Evolutionary conservation across 2,113 vertebrate species (phyloP), one percentile per base, ranked within the genome.

Genomic region (Lagopus muta): DNA sequence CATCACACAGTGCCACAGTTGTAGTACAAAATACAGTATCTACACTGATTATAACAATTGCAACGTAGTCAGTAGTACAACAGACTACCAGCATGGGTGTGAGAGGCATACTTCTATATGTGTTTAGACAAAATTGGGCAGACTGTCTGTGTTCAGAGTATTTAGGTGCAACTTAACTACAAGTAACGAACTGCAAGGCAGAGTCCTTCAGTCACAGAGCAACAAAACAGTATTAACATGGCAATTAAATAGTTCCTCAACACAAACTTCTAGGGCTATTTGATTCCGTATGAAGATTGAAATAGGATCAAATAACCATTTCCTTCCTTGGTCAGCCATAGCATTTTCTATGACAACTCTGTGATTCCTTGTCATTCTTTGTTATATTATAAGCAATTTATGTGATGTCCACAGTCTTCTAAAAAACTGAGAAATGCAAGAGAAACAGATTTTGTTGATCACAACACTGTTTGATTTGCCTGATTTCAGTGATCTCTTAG

Each of bases 371-470:
- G 5, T 66, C 50, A 74, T 11, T 6, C 11, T 66, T 2, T 58
- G 22, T 67, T 69, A 69, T 18, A 15, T 85, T 40, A 62, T 0
- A 0, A 2, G 1, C 36, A 32, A 61, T 30, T 69, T 54, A 22
- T 58, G 14, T 45, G 20, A 80, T 11, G 10, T 11, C 27, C 28
- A 38, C 74, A 11, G 13, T 65, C 24, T 61, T 85, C 75, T 71
- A 71, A 40, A 80, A 82, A 65, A 76, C 10, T 54, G 27, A 79
- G 28, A 45, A 42, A 52, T 36, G 3, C 17, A 67, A 78, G 40
- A 70, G 10, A 67, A 62, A 4, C 6, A 70, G 18, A 52, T 74
- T 62, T 66, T 74, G 15, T 7, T 58, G 30, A 25, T 86, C 11
- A 52, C 48, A 60, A 28, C 40, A 15, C 10, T n/a, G 30, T 34